Evolutionary conservation across 2,888 invertebrate genomes (phyloP).

Genomic region (Trissolcus japonicus): DNA sequence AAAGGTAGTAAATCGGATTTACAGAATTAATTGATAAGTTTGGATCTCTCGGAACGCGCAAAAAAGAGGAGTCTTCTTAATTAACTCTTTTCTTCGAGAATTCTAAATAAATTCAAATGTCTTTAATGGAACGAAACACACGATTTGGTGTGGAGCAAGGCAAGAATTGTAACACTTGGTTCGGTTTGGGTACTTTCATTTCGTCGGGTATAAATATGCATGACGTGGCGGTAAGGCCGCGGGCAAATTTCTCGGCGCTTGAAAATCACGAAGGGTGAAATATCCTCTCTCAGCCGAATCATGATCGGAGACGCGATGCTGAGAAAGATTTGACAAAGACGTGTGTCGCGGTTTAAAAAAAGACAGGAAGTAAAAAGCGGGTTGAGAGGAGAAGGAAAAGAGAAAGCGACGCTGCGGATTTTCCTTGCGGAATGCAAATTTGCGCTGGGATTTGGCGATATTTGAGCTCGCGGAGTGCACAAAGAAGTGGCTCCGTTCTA

Average conservation of each 20-base stretch:
- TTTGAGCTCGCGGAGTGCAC: constrained; percentile 47
- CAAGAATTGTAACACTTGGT: constrained; percentile 47
- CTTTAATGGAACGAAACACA: constrained; percentile 44
- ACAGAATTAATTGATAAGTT: neutral
- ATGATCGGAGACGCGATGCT: constrained; percentile 31
- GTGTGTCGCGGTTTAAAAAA: constrained; percentile 16
- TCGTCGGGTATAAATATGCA: constrained; percentile 54
- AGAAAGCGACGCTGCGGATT: constrained; percentile 39
- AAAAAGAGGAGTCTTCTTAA: neutral
- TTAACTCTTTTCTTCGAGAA: constrained; percentile 18
- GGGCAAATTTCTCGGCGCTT: constrained; percentile 44
- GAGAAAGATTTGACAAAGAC: constrained; percentile 43
- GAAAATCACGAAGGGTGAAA: constrained; percentile 59
- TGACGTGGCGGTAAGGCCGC: constrained; percentile 46
- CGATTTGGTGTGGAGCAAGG: constrained; percentile 31
- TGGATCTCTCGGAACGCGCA: neutral
- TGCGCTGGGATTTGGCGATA: constrained; percentile 49
- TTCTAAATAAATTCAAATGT: constrained; percentile 41
- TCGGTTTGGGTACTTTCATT: constrained; percentile 42
- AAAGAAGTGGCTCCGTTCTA: constrained; percentile 41
- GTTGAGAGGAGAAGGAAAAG: constrained; percentile 4
- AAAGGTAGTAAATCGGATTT: neutral
- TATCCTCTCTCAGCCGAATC: constrained; percentile 50
- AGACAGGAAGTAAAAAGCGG: constrained; percentile 7
- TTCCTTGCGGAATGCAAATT: constrained; percentile 57